Percentiles rank a stretch among this genome's conserved stretches.
Evolutionary conservation across 2,113 vertebrate species (phyloP).

Genomic region (Chaetorhynchus papuensis): DNA sequence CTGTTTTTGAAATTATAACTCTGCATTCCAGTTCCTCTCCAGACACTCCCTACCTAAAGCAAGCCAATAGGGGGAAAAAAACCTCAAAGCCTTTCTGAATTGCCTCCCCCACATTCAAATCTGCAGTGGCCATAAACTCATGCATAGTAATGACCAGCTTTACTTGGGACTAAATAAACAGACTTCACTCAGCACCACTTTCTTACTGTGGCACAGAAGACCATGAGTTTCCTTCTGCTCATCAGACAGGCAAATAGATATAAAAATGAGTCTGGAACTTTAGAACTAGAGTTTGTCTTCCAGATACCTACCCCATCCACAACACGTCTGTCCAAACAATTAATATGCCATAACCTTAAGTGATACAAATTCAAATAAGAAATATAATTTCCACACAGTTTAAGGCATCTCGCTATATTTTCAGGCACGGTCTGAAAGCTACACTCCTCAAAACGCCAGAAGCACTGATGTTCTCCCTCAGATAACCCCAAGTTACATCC

Average conservation of each 20-base stretch:
- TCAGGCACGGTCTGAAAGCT: neutral
- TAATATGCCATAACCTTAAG: neutral
- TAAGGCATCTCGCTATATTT: neutral
- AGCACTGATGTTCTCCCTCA: neutral
- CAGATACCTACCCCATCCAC: neutral
- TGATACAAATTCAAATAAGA: neutral
- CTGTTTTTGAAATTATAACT: neutral
- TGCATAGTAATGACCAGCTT: neutral
- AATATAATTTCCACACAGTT: neutral
- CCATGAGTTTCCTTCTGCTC: neutral
- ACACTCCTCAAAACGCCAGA: neutral
- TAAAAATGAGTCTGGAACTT: neutral
- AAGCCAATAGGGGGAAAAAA: neutral
- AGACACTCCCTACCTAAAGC: neutral
- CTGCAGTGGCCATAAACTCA: neutral
- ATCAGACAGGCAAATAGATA: neutral
- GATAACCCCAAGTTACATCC: neutral
- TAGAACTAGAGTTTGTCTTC: neutral
- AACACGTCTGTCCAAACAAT: neutral
- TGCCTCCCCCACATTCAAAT: neutral
- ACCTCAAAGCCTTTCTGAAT: conserved; percentile 12
- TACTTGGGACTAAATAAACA: conserved; percentile 20
- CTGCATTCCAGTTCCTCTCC: neutral
- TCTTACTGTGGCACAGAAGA: neutral
- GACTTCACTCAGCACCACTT: neutral